phyloP scores from a whole-genome alignment of 2,888 invertebrate species.

The Cephonodes hylas region DNA sequence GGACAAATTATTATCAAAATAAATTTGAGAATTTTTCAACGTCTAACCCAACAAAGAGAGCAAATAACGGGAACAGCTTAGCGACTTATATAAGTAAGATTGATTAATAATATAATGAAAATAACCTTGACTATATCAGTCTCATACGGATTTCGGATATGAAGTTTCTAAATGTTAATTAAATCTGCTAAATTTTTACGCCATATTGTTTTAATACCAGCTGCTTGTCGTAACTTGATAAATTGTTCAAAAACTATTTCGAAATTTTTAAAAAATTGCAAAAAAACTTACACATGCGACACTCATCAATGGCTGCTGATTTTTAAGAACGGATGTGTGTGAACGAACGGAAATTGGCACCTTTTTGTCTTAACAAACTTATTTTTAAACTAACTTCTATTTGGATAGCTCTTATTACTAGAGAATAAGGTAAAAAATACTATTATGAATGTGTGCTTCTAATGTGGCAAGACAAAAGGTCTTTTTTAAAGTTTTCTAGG shows the following conservation, averaged over 20 bases:
- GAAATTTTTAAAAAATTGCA: conserved; percentile 62
- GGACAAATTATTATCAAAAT: no score
- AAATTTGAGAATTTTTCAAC: no score
- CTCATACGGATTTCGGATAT: neutral
- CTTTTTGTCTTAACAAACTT: conserved; percentile 56
- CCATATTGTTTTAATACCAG: conserved; percentile 43
- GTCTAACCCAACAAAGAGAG: no score
- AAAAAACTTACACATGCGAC: conserved; percentile 69
- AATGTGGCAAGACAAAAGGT: conserved; percentile 14
- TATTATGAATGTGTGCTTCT: neutral
- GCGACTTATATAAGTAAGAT: no score
- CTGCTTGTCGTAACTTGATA: conserved; percentile 67
- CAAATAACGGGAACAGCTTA: no score
- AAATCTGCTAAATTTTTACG: neutral
- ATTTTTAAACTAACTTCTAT: conserved; percentile 13
- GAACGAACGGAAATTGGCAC: conserved; percentile 77
- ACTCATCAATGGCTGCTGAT: conserved; percentile 73
- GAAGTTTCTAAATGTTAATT: neutral
- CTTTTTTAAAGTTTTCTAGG: conserved; percentile 69
- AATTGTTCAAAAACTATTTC: conserved; percentile 54
- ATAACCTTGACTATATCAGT: neutral
- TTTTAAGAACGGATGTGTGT: conserved; percentile 74
- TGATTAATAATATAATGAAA: no score
- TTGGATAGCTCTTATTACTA: conserved; percentile 23
- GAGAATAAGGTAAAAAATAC: conserved; percentile 29